Evolutionary conservation across 2,113 vertebrate genomes (phyloP), one percentile per base, ranked within the genome.

Genomic region (Phalacrocorax brasilianus): DNA sequence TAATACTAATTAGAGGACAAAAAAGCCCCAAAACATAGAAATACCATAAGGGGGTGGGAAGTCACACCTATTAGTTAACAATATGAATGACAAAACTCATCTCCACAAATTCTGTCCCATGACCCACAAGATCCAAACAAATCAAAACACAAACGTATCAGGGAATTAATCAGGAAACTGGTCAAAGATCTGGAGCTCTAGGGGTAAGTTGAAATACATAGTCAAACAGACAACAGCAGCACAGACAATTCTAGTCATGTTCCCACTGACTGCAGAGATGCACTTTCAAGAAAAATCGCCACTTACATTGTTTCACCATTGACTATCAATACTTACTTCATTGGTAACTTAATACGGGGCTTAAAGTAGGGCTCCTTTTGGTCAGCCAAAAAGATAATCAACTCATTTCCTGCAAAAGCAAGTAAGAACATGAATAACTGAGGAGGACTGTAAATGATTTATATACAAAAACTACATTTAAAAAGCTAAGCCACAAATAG

Each of bases 341-440:
- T 98, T 10, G 98, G 97, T 22, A 98, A 28, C 5, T 97, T 97
- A 7, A 99, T 98, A 97, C 98, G 99, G 61, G 99, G 99, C 95
- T 99, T 99, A 95, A 99, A 99, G 98, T 99, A 99, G 45, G 99
- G 99, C 3, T 97, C 94, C 75, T 98, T 99, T 67, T 99, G 97
- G 97, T 99, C 99, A 97, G 99, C 99, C 97, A 99, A 91, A 94
- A 99, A 99, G 80, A 99, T 98, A 85, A 99, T 83, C 96, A 99
- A 89, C 58, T 99, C 98, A 94, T 98, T 98, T 75, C 98, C 99
- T 99, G 97, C 91, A 98, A 97, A 98, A 97, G 21, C 95, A 95
- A 95, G 77, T 12, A 56, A 70, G 91, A 68, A 20, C 28, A 56
- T 63, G 40, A 88, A 20, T 71, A 91, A 91, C 3, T 81, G 14